Percentiles rank a stretch among this genome's conserved stretches.
Conservation (phyloP, 2,113 vertebrate species). For the Thryonomys swinderianus region DNA sequence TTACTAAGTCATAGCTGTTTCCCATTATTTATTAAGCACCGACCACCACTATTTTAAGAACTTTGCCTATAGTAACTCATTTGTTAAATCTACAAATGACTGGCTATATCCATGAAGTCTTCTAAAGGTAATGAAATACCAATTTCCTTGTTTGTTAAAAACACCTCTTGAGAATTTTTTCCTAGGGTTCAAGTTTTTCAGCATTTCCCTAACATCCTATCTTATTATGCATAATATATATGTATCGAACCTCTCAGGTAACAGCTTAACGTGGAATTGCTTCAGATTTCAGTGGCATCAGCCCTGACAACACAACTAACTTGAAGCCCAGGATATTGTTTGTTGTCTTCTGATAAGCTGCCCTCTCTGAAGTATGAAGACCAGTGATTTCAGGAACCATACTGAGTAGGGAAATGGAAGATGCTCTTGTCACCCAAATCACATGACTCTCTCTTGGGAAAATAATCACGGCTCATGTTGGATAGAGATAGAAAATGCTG, state of each 20-base stretch:
- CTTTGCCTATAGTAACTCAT: background rate
- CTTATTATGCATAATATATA: background rate
- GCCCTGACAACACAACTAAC: background rate
- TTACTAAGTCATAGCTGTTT: background rate
- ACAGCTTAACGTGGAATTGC: background rate
- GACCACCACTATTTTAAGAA: background rate
- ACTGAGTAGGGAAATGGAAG: constrained; percentile 36
- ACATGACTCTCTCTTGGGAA: constrained; percentile 29
- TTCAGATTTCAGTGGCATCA: constrained; percentile 53
- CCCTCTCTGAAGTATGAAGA: background rate
- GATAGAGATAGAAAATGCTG: background rate
- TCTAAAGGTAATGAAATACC: constrained; percentile 26
- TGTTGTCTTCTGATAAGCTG: background rate
- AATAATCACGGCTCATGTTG: background rate
- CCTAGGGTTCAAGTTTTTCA: background rate
- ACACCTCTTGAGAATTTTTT: background rate
- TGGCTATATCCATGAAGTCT: constrained; percentile 13
- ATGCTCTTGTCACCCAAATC: constrained; percentile 13
- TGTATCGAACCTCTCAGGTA: background rate
- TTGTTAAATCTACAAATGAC: constrained; percentile 31
- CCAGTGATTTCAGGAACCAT: constrained; percentile 23
- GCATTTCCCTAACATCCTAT: background rate
- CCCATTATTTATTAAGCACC: background rate
- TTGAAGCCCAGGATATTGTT: constrained; percentile 27
- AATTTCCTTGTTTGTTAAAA: constrained; percentile 46